Evolutionary conservation across 2,113 vertebrate genomes (phyloP), one percentile per base, ranked within the genome.

Genomic region (Hemiprocne comata): DNA sequence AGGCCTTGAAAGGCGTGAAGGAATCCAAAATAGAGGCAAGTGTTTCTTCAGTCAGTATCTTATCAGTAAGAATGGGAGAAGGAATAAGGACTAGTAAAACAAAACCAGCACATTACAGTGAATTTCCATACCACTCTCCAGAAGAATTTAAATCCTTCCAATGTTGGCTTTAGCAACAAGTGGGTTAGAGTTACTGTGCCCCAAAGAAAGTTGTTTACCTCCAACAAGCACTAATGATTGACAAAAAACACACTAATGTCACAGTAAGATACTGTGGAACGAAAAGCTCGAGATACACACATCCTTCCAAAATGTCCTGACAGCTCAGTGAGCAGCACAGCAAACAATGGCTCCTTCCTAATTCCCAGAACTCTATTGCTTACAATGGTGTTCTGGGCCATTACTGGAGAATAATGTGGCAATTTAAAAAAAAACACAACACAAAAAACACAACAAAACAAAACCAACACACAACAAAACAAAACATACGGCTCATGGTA

Each of bases 291-390:
- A 92, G 87, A 78, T 28, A 33, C 53, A 71, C 24, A 26, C 38
- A 62, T 46, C 86, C 90, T 88, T 95, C 86, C 91, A 91, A 91
- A 93, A 80, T 3, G 48, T 74, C 87, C 90, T 65, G 54, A 84
- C 65, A 92, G 90, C 90, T 94, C 93, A 78, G 8, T 75, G 85
- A 95, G 80, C 79, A 92, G 95, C 48, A 46, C 26, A 79, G 85
- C 53, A 69, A 85, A 96, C 93, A 71, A 90, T 25, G 31, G 48
- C 79, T 93, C 83, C 90, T 57, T 90, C 88, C 83, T 64, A 90
- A 17, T 87, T 92, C 92, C 90, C 94, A 92, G 19, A 92, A 65
- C 92, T 87, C 88, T 21, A 0, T 10, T 60, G 76, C 92, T 50
- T 44, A 28, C 76, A 61, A 8, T 7, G 6, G 31, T 17, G 44